Evolutionary conservation across 2,797 vertebrate genomes (phyloP).

Genomic region (Coilia nasus): DNA sequence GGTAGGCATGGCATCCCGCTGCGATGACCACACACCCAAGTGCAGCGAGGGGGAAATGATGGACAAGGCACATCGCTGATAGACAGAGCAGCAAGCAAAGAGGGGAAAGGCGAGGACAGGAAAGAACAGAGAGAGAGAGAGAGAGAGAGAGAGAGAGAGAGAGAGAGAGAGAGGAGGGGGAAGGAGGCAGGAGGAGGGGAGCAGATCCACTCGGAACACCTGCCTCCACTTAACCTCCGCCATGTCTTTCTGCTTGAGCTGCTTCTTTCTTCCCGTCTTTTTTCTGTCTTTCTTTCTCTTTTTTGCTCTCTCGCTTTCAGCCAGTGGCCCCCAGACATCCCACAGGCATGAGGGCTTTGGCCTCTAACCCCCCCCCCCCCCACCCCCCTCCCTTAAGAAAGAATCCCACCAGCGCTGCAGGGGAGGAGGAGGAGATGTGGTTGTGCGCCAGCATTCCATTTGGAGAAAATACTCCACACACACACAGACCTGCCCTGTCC

Average conservation of each 20-base stretch:
- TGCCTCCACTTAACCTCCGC: constrained; percentile 81
- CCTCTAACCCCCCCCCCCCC: constrained; percentile 28
- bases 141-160: no score
- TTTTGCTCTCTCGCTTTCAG: constrained; percentile 12
- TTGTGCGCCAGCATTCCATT: constrained; percentile 49
- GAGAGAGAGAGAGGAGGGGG: neutral
- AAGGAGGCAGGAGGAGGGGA: neutral
- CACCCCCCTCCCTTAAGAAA: neutral
- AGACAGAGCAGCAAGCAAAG: constrained; percentile 9
- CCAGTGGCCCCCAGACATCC: constrained; percentile 41
- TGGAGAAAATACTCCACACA: constrained; percentile 41
- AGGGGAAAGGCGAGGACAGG: no score
- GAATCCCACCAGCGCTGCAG: neutral
- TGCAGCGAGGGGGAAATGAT: constrained; percentile 13
- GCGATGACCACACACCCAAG: neutral
- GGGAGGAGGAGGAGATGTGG: constrained; percentile 40
- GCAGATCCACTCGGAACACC: constrained; percentile 65
- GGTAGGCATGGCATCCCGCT: neutral
- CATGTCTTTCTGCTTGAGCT: constrained; percentile 82
- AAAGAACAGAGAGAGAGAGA: no score
- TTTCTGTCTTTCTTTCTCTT: constrained; percentile 70
- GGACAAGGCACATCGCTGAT: constrained; percentile 38
- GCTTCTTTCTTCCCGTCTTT: constrained; percentile 59
- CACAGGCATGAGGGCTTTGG: constrained; percentile 40
- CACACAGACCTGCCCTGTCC: no score